Evolutionary conservation across 2,797 vertebrate genomes (phyloP).

Genomic region (Bradypodion ventrale): DNA sequence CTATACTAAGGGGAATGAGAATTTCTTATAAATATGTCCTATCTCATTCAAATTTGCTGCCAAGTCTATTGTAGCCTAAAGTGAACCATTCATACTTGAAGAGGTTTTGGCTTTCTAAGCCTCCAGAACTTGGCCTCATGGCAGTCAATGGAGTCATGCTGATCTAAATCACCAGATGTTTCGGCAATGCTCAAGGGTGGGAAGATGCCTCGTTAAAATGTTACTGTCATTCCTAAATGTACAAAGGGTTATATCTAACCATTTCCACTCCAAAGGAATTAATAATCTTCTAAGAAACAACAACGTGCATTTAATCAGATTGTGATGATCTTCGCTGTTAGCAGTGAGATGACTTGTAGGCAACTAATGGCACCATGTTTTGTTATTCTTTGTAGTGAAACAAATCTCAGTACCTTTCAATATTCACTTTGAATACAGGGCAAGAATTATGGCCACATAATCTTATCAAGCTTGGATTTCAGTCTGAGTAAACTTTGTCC

Average conservation of each 20-base stretch:
- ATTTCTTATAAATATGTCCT: conserved; percentile 5
- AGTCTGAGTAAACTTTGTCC: not conserved
- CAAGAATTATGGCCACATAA: not conserved
- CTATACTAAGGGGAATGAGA: not conserved
- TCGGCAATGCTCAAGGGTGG: conserved; percentile 18
- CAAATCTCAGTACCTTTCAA: not conserved
- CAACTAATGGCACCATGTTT: not conserved
- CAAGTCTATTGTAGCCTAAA: not conserved
- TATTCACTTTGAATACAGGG: not conserved
- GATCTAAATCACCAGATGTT: conserved; percentile 25
- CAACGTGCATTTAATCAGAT: conserved; percentile 7
- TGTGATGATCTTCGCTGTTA: not conserved
- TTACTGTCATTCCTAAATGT: not conserved
- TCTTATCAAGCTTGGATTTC: not conserved
- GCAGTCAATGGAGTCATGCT: not conserved
- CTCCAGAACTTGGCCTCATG: not conserved
- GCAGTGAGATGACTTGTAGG: not conserved
- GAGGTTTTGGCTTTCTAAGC: not conserved
- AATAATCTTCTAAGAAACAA: not conserved
- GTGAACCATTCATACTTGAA: conserved; percentile 5
- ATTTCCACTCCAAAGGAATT: not conserved
- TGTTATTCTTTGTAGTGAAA: not conserved
- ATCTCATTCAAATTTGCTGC: not conserved
- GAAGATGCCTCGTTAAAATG: not conserved
- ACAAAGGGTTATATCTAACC: conserved; percentile 3